Percentiles rank a stretch among this genome's conserved stretches.
These are phyloP conservation scores for Acleris literana DNA, from an alignment of 2,888 invertebrate genomes.

Conservation along the genomic window DNA sequence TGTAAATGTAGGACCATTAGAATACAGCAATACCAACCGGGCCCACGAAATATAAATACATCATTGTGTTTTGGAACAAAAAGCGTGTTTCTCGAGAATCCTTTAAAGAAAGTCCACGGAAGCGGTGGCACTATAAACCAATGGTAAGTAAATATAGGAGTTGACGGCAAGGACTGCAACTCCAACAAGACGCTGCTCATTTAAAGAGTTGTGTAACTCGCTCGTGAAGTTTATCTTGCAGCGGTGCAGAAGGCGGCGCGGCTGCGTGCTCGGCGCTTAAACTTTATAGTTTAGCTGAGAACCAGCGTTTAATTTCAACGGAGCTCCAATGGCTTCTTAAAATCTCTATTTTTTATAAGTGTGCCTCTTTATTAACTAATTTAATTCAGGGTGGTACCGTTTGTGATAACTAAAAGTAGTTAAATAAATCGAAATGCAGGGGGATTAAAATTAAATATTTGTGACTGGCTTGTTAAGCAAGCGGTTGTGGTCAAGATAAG, in stretches of 20 bases:
- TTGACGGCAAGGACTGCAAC: constrained; percentile 52
- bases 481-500: constrained; percentile 52
- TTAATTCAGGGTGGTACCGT: background rate
- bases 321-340: constrained; percentile 39
- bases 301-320: constrained; percentile 48
- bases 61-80: background rate
- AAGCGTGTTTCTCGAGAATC: background rate
- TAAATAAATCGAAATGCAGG: constrained; percentile 8
- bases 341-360: constrained; percentile 6
- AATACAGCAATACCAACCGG: constrained; percentile 10
- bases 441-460: constrained; percentile 34
- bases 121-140: constrained; percentile 43
- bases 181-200: constrained; percentile 59
- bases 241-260: constrained; percentile 43
- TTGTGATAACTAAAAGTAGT: constrained; percentile 6
- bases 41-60: constrained; percentile 4
- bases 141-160: constrained; percentile 55
- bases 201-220: constrained; percentile 62
- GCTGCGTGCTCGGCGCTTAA: constrained; percentile 52
- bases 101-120: background rate
- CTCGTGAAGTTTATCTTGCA: constrained; percentile 54
- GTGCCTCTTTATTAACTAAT: background rate
- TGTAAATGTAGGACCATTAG: constrained; percentile 47
- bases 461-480: constrained; percentile 21
- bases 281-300: constrained; percentile 43